Percentiles rank a stretch among this genome's conserved stretches.
Evolutionary conservation across 2,113 vertebrate genomes (phyloP).

Genomic region (Trochalopteron elliotii): DNA sequence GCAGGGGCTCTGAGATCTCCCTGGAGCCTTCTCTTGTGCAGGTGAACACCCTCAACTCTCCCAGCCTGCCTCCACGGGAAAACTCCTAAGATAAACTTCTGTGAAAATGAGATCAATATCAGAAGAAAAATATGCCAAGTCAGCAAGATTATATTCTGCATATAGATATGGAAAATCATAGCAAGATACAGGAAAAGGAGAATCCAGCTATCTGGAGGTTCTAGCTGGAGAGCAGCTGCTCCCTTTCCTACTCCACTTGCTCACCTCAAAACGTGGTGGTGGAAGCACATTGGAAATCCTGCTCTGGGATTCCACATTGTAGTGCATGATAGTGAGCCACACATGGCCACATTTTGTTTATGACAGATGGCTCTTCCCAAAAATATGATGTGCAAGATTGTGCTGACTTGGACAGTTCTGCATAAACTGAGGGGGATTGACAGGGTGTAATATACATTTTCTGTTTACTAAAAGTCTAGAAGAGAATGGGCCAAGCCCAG

Average conservation of each 20-base stretch:
- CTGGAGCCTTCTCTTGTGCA: background rate
- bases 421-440: slow-evolving; percentile 61
- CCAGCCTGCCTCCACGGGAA: background rate
- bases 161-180: background rate
- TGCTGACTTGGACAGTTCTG: slow-evolving; percentile 63
- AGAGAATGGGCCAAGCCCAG: slow-evolving; percentile 54
- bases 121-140: background rate
- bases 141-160: background rate
- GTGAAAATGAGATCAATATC: background rate
- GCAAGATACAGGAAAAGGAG: background rate
- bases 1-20: background rate
- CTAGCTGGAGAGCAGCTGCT: background rate
- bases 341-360: slow-evolving; percentile 48
- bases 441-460: slow-evolving; percentile 65
- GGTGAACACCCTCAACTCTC: fast-evolving
- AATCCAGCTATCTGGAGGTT: background rate
- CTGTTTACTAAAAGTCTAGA: slow-evolving; percentile 67
- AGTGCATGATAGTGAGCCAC: slow-evolving; percentile 8
- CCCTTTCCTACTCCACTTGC: background rate
- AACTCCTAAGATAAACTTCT: background rate
- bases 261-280: background rate
- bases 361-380: slow-evolving; percentile 65
- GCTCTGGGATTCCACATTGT: background rate
- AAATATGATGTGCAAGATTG: slow-evolving; percentile 59
- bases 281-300: background rate